Percentiles rank a stretch among this genome's conserved stretches.
Conservation (phyloP, 2,888 invertebrate species). For the Torymus aiolomorphi region DNA sequence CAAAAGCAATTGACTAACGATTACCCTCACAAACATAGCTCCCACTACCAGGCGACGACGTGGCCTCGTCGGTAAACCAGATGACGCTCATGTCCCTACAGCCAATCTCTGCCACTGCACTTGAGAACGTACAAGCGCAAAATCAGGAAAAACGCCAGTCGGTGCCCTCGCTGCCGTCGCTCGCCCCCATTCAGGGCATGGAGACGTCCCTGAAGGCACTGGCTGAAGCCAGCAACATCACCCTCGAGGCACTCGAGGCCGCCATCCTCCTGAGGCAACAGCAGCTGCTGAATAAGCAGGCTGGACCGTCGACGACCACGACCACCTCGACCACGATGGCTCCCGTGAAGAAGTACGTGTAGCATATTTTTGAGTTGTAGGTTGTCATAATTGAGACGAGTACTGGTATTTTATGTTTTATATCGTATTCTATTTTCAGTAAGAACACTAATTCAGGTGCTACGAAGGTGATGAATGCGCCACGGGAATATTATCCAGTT, state of each 20-base stretch:
- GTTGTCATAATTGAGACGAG: not conserved
- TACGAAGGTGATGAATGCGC: conserved; percentile 90
- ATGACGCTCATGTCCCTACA: conserved; percentile 71
- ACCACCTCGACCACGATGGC: conserved; percentile 73
- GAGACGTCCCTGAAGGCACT: conserved; percentile 77
- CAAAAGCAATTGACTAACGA: too few species aligned
- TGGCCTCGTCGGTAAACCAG: conserved; percentile 68
- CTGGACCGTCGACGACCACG: conserved; percentile 75
- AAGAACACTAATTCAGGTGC: conserved; percentile 65
- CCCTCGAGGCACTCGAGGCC: conserved; percentile 86
- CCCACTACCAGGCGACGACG: conserved; percentile 70
- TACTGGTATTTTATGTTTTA: not conserved
- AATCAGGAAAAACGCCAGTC: conserved; percentile 66
- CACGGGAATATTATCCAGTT: conserved; percentile 91
- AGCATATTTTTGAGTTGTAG: not conserved
- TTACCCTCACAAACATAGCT: conserved; percentile 60
- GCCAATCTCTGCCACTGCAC: conserved; percentile 59
- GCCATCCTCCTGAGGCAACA: conserved; percentile 85
- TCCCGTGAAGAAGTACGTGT: conserved; percentile 67
- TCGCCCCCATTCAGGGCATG: conserved; percentile 72
- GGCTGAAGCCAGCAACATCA: conserved; percentile 86
- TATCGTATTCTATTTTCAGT: conserved; percentile 16
- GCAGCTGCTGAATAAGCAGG: conserved; percentile 81
- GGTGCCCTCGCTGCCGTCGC: conserved; percentile 62
- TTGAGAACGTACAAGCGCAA: conserved; percentile 61